Conservation (phyloP, 2,113 vertebrate species). For the Prinia subflava region DNA sequence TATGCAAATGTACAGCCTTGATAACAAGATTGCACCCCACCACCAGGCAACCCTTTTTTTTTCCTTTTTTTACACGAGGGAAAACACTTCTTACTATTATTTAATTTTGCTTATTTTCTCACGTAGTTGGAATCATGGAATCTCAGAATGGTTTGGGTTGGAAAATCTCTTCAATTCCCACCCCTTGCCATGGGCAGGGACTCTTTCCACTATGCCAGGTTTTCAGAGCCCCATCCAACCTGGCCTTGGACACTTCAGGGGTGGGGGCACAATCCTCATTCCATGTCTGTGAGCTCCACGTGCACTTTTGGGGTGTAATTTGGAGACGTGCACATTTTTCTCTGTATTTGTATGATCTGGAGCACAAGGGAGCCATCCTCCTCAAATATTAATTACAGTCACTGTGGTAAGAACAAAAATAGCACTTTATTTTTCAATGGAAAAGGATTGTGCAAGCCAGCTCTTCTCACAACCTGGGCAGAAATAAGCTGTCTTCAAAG, state of each 20-base stretch:
- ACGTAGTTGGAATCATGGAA: not conserved
- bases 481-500: not conserved
- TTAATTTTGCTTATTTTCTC: not conserved
- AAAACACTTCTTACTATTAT: not conserved
- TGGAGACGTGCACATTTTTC: not conserved
- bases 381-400: not conserved
- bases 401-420: not conserved
- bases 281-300: accelerated
- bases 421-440: not conserved
- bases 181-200: not conserved
- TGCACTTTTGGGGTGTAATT: not conserved
- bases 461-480: not conserved
- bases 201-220: not conserved
- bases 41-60: not conserved
- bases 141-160: not conserved
- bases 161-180: not conserved
- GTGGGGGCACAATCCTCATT: not conserved
- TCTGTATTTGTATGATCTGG: not conserved
- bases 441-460: not conserved
- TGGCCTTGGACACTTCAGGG: not conserved
- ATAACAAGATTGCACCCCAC: not conserved
- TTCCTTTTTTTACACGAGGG: not conserved
- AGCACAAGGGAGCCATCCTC: not conserved
- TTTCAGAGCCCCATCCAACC: not conserved
- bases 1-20: not conserved